Base-by-base conservation (phyloP, 2,888 invertebrate species). In the Macaria notata region DNA sequence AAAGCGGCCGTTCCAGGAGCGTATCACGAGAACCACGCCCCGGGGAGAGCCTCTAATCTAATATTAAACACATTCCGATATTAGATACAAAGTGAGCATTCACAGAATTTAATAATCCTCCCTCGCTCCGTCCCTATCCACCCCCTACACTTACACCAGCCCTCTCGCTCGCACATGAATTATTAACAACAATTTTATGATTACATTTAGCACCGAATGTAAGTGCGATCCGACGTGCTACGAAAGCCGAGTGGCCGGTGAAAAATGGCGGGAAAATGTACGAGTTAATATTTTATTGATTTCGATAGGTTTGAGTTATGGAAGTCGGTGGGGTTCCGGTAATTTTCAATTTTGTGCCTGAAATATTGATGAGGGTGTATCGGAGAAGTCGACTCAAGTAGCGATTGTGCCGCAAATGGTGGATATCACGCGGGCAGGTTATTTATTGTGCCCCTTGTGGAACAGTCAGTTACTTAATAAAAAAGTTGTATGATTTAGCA, bases 131-230 rank as follows among this genome's bases (percentile, higher is more conserved):
- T 78, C 81, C 62, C 75, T 39, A 54, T 78, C 78, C 55, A 45
- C 43, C 77, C 4, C 44, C 54, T 62, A 69, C 46, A 39, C 53
- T 6, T 39, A 36, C 33, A 36, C 1, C 33, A 3, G 3, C 71
- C 60, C 58, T 82, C 82, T 62, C 76, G 44, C 68, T 81, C 81
- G 59, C 55, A 62, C 80, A 70, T 90, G 89, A 89, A 90, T 89
- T 90, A 90, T 90, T 90, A 88, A 89, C 87, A 88, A 87, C 90
- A 88, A 88, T 88, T 89, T 89, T 90, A 90, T 88, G 90, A 90
- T 90, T 88, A 86, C 88, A 88, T 88, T 89, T 88, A 87, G 83
- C 83, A 81, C 76, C 76, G 83, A 84, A 84, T 83, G 78, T 84
- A 86, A 88, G 88, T 84, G 86, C 81, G 77, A 81, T 75, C 65